Base-by-base conservation (phyloP, 2,888 invertebrate genomes). In the Axea sp. region DNA sequence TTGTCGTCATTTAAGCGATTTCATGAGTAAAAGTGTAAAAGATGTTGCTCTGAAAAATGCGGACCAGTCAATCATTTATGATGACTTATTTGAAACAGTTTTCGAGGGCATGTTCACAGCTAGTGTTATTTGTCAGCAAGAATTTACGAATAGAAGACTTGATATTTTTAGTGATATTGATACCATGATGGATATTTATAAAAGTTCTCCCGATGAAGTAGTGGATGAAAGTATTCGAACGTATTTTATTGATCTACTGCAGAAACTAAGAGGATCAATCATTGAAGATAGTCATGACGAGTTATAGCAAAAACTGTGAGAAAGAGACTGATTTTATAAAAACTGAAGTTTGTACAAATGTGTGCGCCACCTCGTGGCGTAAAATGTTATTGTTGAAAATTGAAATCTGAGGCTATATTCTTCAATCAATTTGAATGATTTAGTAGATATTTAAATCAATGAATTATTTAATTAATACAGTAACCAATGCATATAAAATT, bases 1-100 rank as follows among this genome's bases (percentile, higher is more conserved):
- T 83, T 90, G 90, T 77, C 80, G 83, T 43, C 81, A 86, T 71
- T 77, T 90, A 17, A 85, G 84, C 33, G 83, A 86, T 64, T 78
- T 89, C 11, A 82, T 89, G 74, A 76, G 81, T 8, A 84, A 77
- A 22, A 83, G 76, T 53, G 80, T 84, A 17, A 68, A 80, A 14
- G 74, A 82, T 41, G 80, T 82, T 22, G 73, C 79, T 12, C 73
- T 86, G 15, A 75, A 87, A n/a, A 77, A 80, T 30, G 73, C 85
- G 24, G 76, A 87, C 28, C 72, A 81, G 19, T 78, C 77, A 1
- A 73, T 65, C 4, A 77, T 81, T 24, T 83, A 84, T 30, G 88
- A 89, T 33, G 89, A 89, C 77, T 82, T 87, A 24, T 78, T 89
- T 15, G 88, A 89, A 73, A 76, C 80, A 0, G 76, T 82, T 9